Evolutionary conservation across 2,888 invertebrate genomes (phyloP).

Genomic region (Amiota communis): DNA sequence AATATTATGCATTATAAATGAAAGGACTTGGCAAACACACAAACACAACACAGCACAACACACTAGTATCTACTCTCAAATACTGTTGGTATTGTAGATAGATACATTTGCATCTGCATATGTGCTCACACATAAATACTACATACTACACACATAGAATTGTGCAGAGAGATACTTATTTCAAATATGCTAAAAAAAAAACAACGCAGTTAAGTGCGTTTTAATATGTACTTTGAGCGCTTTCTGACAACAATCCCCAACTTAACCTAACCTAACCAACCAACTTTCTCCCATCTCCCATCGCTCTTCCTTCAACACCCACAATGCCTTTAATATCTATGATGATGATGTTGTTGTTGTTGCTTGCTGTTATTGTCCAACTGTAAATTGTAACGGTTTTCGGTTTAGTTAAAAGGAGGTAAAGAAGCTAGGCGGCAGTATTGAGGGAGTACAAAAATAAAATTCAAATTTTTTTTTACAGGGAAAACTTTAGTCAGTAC

Average conservation of each 20-base stretch:
- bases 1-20: slow-evolving; percentile 20
- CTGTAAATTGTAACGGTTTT: slow-evolving; percentile 29
- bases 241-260: neutral
- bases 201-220: slow-evolving; percentile 36
- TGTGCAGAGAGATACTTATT: slow-evolving; percentile 12
- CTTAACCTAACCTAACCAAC: neutral
- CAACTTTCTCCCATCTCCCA: neutral
- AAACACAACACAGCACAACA: no score
- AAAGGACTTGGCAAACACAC: slow-evolving; percentile 3
- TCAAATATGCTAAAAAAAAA: slow-evolving; percentile 21
- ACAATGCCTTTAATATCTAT: neutral
- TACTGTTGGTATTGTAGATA: neutral
- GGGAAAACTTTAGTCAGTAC: neutral
- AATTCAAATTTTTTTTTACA: neutral
- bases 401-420: neutral
- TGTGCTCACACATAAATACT: no score
- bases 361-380: slow-evolving; percentile 22
- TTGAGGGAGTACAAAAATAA: no score
- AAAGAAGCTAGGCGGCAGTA: no score
- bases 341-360: neutral
- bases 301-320: no score
- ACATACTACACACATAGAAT: neutral
- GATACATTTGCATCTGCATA: neutral
- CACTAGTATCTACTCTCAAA: no score
- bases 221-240: slow-evolving; percentile 35